Conservation (phyloP, 1,140 invertebrate species). For the Aphelenchoides fujianensis region DNA sequence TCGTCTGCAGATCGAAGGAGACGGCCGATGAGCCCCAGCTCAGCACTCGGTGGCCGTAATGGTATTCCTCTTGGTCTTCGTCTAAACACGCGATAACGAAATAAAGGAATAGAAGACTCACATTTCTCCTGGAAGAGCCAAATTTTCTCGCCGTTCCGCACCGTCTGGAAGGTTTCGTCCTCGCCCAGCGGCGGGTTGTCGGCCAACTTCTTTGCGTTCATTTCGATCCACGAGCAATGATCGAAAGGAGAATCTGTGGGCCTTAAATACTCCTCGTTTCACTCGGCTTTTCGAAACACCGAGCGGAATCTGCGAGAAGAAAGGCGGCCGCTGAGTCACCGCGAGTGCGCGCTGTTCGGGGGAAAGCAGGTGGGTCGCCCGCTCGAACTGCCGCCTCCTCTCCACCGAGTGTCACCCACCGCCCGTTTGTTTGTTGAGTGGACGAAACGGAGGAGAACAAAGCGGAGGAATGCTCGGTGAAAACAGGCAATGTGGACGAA, state of each 20-base stretch:
- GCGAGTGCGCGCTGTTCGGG: no score
- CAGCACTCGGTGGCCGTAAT: constrained; percentile 10
- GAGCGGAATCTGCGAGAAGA: no score
- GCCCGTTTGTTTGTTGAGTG: no score
- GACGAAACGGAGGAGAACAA: no score
- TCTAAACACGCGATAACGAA: constrained; percentile 10
- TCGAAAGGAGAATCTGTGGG: no score
- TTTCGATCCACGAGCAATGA: background rate
- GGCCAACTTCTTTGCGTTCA: background rate
- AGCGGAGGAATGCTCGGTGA: no score
- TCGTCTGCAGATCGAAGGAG: background rate
- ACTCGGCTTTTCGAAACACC: background rate
- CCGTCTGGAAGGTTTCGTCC: background rate
- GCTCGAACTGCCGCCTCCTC: no score
- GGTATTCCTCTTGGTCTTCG: constrained; percentile 17
- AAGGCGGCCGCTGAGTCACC: no score
- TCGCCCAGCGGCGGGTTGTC: constrained; percentile 11
- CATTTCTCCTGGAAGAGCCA: constrained; percentile 10
- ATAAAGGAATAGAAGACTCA: constrained; percentile 16
- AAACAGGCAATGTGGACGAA: background rate
- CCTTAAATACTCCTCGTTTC: background rate
- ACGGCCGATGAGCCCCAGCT: background rate
- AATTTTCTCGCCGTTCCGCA: constrained; percentile 12
- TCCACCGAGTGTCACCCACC: no score
- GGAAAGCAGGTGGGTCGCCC: no score